These are phyloP conservation scores for Drosophila neonasuta DNA, from an alignment of 2,888 invertebrate species.

Conservation along the genomic window DNA sequence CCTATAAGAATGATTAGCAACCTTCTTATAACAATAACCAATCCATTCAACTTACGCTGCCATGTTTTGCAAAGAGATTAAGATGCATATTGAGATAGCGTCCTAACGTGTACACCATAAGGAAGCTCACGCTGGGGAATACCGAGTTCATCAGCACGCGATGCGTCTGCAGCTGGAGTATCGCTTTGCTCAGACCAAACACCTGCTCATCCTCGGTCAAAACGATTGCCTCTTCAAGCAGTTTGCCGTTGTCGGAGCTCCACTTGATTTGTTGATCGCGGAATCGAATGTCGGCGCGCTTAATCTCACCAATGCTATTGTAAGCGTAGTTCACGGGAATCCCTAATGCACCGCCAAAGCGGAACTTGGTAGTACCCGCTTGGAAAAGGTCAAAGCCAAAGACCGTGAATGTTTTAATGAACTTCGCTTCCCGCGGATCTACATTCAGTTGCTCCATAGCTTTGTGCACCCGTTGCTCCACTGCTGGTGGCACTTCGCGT, in stretches of 20 bases:
- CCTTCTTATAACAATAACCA: not conserved
- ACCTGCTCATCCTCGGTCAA: slow-evolving; percentile 90
- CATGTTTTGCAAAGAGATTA: slow-evolving; percentile 84
- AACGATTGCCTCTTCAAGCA: slow-evolving; percentile 86
- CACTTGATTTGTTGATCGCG: slow-evolving; percentile 86
- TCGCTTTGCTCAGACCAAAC: slow-evolving; percentile 90
- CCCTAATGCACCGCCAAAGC: slow-evolving; percentile 87
- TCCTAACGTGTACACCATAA: slow-evolving; percentile 84
- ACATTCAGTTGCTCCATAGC: slow-evolving; percentile 86
- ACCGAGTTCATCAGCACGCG: slow-evolving; percentile 84
- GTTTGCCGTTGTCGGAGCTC: slow-evolving; percentile 85
- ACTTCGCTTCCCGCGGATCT: slow-evolving; percentile 82
- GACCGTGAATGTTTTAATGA: slow-evolving; percentile 87
- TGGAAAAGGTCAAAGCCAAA: slow-evolving; percentile 89
- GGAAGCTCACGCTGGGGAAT: slow-evolving; percentile 83
- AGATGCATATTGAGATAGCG: slow-evolving; percentile 83
- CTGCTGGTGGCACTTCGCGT: slow-evolving; percentile 83
- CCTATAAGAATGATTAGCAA: slow-evolving; percentile 35
- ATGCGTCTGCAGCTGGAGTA: slow-evolving; percentile 85
- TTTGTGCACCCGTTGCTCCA: slow-evolving; percentile 83
- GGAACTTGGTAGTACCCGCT: slow-evolving; percentile 85
- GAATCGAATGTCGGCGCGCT: slow-evolving; percentile 85
- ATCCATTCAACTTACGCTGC: slow-evolving; percentile 72
- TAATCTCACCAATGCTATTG: slow-evolving; percentile 83
- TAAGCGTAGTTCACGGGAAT: slow-evolving; percentile 89